Evolutionary conservation across 2,888 invertebrate genomes (phyloP), one percentile per base, ranked within the genome.

Genomic region (Octonoba sinensis): DNA sequence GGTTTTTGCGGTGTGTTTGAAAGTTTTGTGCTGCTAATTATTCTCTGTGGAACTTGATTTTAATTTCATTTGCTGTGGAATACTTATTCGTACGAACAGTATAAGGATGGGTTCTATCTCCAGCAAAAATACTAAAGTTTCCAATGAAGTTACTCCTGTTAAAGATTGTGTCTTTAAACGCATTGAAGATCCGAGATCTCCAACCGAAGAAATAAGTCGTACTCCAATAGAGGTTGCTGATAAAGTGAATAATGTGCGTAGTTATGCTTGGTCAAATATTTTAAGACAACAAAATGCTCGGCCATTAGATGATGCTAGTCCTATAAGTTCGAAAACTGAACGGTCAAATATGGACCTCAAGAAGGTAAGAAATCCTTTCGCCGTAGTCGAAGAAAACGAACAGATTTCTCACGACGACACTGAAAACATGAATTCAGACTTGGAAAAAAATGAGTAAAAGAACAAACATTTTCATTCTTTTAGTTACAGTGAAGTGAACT

Each of bases 171-270:
- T 54, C 56, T 18, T 81, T 8, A 81, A 73, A 57, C 72, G 67
- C 13, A 81, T 81, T n/a, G 79, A 81, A 57, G 82, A 82, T 65
- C 82, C 82, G 2, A 24, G 82, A 12, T 82, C 82, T 12, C 82
- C 82, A 13, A 75, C 82, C 8, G 82, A 82, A 60, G 82, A 82
- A 51, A 75, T 82, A n/a, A 82, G 71, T 51, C 46, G 82, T 71
- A 82, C 82, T 24, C 82, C 82, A 11, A 82, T 82, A 27, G 75
- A 81, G 69, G 79, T 81, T 8, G 47, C 67, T 18, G 78, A 79
- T 44, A 72, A 72, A 66, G 27, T 54, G 24, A 15, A 71, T 6
- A 54, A 16, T 20, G 3, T 51, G n/a, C 51, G 18, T 46, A 56
- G 24, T n/a, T 24, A 47, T 6, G 27, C 59, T 3, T 59, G 67